Evolutionary conservation across 2,888 invertebrate species (phyloP).

Genomic region (Clostera curtula): DNA sequence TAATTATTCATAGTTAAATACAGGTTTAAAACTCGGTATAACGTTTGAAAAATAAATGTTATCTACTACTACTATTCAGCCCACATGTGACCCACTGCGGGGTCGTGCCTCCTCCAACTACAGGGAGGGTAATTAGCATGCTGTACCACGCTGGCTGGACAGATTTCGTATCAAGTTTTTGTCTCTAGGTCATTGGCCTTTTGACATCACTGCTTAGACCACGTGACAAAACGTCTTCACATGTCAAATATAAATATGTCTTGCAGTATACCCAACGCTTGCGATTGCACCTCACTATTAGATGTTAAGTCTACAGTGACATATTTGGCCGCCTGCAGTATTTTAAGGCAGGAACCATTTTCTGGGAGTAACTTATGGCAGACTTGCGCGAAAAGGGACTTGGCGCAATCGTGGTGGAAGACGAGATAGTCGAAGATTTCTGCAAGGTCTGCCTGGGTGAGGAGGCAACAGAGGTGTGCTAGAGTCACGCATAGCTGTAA

Average conservation of each 20-base stretch:
- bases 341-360: slow-evolving; percentile 51
- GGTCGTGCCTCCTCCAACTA: no score
- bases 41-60: no score
- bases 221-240: slow-evolving; percentile 26
- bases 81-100: no score
- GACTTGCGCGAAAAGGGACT: slow-evolving; percentile 47
- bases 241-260: slow-evolving; percentile 66
- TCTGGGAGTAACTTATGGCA: slow-evolving; percentile 58
- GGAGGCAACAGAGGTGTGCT: slow-evolving; percentile 79
- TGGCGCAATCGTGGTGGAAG: slow-evolving; percentile 62
- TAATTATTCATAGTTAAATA: no score
- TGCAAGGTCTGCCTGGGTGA: slow-evolving; percentile 74
- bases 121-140: no score
- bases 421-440: slow-evolving; percentile 66
- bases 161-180: no score
- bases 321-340: slow-evolving; percentile 63
- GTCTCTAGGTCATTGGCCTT: no score
- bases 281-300: slow-evolving; percentile 42
- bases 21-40: no score
- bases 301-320: slow-evolving; percentile 59
- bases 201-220: no score
- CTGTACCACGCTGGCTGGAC: no score
- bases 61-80: no score
- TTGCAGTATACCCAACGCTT: slow-evolving; percentile 55
- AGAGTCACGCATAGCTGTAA: slow-evolving; percentile 82